phyloP scores from a whole-genome alignment of 2,888 invertebrate genomes.

The Spodoptera exigua region DNA sequence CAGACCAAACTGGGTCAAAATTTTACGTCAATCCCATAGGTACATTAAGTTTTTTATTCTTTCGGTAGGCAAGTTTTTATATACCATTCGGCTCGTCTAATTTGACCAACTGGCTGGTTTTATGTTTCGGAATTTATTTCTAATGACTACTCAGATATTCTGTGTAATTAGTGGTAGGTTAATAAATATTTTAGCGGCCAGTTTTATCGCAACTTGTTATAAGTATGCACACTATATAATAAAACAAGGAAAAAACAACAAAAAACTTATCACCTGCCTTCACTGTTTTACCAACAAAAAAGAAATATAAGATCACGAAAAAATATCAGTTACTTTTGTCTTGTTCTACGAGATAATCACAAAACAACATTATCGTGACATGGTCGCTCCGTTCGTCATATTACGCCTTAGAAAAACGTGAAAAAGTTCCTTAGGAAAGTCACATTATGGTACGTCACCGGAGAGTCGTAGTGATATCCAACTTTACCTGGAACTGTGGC shows the following conservation, averaged over 20 bases:
- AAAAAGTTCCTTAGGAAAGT: slow-evolving; percentile 60
- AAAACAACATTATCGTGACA: slow-evolving; percentile 49
- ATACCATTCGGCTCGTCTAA: no score
- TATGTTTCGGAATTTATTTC: no score
- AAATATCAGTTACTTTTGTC: slow-evolving; percentile 29
- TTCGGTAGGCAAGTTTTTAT: no score
- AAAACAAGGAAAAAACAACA: slow-evolving; percentile 4
- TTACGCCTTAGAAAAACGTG: slow-evolving; percentile 52
- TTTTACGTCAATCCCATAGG: no score
- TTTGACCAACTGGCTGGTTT: no score
- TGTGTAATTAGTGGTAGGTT: no score
- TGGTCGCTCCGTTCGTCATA: slow-evolving; percentile 44
- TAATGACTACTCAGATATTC: no score
- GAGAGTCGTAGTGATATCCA: slow-evolving; percentile 66
- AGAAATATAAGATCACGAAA: slow-evolving; percentile 40
- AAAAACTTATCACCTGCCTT: slow-evolving; percentile 5
- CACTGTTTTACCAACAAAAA: slow-evolving; percentile 23
- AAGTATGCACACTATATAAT: background rate
- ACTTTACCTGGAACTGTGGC: slow-evolving; percentile 63
- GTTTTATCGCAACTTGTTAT: background rate
- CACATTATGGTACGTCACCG: slow-evolving; percentile 61
- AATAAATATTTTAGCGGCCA: no score
- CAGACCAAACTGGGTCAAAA: no score
- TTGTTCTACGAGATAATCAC: slow-evolving; percentile 46
- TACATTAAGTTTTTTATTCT: no score